Base-by-base conservation (phyloP, 2,113 vertebrate species). In the Agapornis roseicollis region DNA sequence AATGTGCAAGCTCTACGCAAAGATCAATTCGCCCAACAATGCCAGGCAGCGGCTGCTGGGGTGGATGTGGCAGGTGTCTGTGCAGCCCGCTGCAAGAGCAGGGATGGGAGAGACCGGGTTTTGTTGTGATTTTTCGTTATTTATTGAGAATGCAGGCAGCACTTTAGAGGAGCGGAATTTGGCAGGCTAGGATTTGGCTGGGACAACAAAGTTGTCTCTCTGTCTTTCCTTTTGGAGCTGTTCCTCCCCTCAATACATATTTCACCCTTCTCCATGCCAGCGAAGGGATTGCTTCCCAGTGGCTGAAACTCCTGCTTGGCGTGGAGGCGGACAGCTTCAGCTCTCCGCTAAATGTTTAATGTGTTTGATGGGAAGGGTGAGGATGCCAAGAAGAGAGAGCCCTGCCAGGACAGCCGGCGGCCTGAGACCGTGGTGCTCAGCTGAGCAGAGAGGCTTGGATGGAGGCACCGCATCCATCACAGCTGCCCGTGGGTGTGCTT, bases 141-240 rank as follows among this genome's bases (percentile, higher is more conserved):
- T 95, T 96, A 90, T 93, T 93, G 83, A 63, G 90, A 94, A 92
- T 76, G 90, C 92, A 93, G 94, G 93, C 82, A 79, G 90, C 85
- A 58, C 86, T 93, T 85, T 70, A 84, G 73, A 95, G 66, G 37
- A 92, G 80, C 1, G 64, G 88, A 82, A 84, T 88, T 96, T 96
- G 88, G 91, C 94, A 93, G 82, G 93, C 88, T 86, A 1, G 5
- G 27, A 61, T 87, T 92, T 97, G 97, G 93, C 95, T 16, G 7
- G 90, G 88, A 93, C 93, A 95, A 94, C 93, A 95, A 96, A 95
- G 88, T 96, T 92, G 87, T 96, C 95, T 97, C 93, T 91, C 90
- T 81, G 86, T 44, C 90, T 90, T 93, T 94, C 88, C 61, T 94
- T 87, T 91, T 95, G 94, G 93, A 97, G 86, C 69, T 0, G 15